Base-by-base conservation (phyloP, 2,113 vertebrate species). In the Anser cygnoides region DNA sequence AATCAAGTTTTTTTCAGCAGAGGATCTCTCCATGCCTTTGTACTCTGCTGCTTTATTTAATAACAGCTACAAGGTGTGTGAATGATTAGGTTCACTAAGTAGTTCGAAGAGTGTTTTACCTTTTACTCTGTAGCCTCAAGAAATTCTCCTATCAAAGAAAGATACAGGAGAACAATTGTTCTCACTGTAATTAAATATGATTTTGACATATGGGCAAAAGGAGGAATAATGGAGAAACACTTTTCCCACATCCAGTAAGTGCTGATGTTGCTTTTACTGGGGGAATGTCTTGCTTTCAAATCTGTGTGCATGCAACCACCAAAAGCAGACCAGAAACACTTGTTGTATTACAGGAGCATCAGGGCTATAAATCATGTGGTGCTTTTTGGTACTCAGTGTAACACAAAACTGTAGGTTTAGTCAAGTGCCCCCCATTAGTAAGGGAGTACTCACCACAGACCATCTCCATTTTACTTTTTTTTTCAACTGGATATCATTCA, bases 121-220 rank as follows among this genome's bases (percentile, higher is more conserved):
- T 87, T 55, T 52, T 52, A 46, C 10, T 71, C 26, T 57, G 15
- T 41, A 71, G 52, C 39, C 49, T 90, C 62, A 23, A 89, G 35
- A 87, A 88, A 65, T 63, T 59, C 41, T 90, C 10, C 18, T 43
- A 66, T 70, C n/a, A 86, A 81, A 86, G 55, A 52, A 81, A 65
- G 86, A 66, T 4, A n/a, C 0, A 57, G 31, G 22, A 59, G 63
- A 88, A 43, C 52, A 78, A 68, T 13, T 86, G 57, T 6, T 86
- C 6, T 87, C 26, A 29, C 15, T 89, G 13, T 50, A 80, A 86
- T 75, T 62, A 76, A 83, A 46, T 20, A 50, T 9, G n/a, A 70
- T 54, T 76, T 89, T 90, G 63, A 46, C n/a, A 70, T 23, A 17
- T 39, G 28, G 41, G 35, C n/a, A 43, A 77, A 89, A 21, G 6